Base-by-base conservation (phyloP, 35 echinoderm and acorn worm genomes). In the Apostichopus parvimensis region DNA sequence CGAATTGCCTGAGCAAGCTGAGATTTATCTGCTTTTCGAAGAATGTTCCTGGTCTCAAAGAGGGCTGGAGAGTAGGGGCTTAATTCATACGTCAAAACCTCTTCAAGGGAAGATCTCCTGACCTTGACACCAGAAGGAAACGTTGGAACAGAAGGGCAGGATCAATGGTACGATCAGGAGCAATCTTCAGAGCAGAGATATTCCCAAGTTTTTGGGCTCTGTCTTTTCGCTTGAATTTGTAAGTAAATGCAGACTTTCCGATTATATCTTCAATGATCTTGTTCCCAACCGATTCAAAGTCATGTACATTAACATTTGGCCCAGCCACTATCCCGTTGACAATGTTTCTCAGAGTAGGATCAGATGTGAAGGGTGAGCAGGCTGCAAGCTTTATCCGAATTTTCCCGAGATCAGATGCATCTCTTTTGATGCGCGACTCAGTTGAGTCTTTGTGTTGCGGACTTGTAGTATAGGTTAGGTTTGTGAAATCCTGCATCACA, bases 401-500 rank as follows among this genome's bases (percentile, higher is more conserved):
- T 25, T 91, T 84, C 26, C 13, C 22, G n/a, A 91, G 79, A 59
- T 94, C 93, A 54, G 79, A 65, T 55, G 34, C 53, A 56, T 92
- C 92, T 34, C 82, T 71, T 9, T 59, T 59, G 18, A 87, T 77
- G 54, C 75, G 61, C 86, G 81, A 0, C 21, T 91, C 52, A 23
- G 93, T 77, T 61, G 52, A 77, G 1, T 94, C 80, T 91, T 91
- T 91, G 55, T 91, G 89, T 72, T 94, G 93, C 17, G 93, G 87
- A 89, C 92, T 95, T 59, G 94, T 95, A 9, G 65, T 55, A 75
- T 95, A 95, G 90, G 57, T 60, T 11, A 60, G 57, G 57, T 60
- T 11, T 60, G 57, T 60, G 57, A 95, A 89, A 56, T 91, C 94
- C 78, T 96, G 92, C 92, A 94, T 92, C 22, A 82, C 95, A 64